Evolutionary conservation across 2,888 invertebrate genomes (phyloP), one percentile per base, ranked within the genome.

Genomic region (Cabera pusaria): DNA sequence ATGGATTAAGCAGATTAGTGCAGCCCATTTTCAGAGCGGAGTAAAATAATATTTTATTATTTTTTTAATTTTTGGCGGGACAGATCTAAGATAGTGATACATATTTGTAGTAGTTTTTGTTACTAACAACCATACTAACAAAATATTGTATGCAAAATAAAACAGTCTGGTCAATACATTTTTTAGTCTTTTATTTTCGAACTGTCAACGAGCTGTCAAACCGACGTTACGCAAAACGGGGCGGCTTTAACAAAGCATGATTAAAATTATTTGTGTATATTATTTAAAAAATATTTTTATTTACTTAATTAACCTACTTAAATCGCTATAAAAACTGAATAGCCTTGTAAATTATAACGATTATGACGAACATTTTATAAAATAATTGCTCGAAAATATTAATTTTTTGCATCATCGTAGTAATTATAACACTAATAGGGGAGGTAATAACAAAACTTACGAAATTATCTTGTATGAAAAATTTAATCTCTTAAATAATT

Each of bases 1-100:
- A 33, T 33, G 18, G 25, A 6, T 19, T 19, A 6, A 12, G 1
- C 8, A 18, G 25, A 33, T 33, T 10, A 31, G 6, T 10, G 19
- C 10, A 12, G 16, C 7, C 11, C 24, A 28, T 25, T 35, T 40
- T 35, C 5, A 23, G 25, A 21, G 3, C 5, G 17, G 3, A 11
- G 3, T 14, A 14, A 14, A 14, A n/a, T n/a, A n/a, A n/a, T n/a
- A n/a, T n/a, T n/a, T n/a, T 4, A 14, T 14, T 14, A 14, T 14
- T 14, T 14, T 19, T 38, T 1, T 29, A 28, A 27, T 40, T 28
- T 24, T 29, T 29, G 21, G 20, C 10, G 20, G 5, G 29, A 40
- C 40, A 34, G 40, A 40, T 34, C 3, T 1, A n/a, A 34, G 40
- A 34, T 34, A 40, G 23, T 17, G 14, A n/a, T n/a, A n/a, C n/a